phyloP scores from a whole-genome alignment of 1,140 invertebrate species.

The Brachionus plicatilis region DNA sequence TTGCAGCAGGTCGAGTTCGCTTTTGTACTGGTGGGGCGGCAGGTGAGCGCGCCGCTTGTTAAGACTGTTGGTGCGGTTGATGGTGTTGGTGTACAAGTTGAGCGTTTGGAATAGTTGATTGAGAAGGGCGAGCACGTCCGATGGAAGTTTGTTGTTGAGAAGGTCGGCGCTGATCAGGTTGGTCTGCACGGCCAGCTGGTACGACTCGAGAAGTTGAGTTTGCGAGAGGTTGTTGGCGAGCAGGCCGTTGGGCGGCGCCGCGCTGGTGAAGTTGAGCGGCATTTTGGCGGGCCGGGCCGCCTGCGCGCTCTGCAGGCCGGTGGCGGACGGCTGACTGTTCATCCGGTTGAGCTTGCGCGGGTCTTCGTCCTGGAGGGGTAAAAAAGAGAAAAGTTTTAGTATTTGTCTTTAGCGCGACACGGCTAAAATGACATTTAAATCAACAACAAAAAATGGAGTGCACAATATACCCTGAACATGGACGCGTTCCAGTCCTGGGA shows the following conservation, averaged over 20 bases:
- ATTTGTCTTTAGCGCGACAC: not conserved
- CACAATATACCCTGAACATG: conserved; percentile 3
- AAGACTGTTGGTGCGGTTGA: not conserved
- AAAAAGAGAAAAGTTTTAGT: not conserved
- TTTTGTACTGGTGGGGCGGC: not conserved
- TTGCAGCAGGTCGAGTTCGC: not conserved
- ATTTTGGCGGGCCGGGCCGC: not conserved
- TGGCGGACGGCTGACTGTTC: not conserved
- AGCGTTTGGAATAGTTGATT: conserved; percentile 37
- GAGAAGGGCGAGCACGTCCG: not conserved
- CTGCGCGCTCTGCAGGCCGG: not conserved
- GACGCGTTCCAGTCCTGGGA: not conserved
- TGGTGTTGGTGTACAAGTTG: not conserved
- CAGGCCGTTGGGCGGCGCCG: not conserved
- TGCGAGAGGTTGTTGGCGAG: not conserved
- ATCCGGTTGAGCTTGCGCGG: not conserved
- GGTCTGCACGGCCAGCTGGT: not conserved
- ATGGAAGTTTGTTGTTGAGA: conserved; percentile 23
- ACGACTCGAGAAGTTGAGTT: not conserved
- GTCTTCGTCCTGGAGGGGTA: not conserved
- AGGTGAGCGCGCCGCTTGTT: not conserved
- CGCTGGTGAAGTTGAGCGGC: not conserved
- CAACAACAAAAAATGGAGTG: not conserved
- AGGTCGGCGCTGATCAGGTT: conserved; percentile 15
- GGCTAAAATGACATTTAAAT: not conserved